Percentiles rank a stretch among this genome's conserved stretches.
Evolutionary conservation across 2,113 vertebrate genomes (phyloP).

Genomic region (Hydrochoerus hydrochaeris): DNA sequence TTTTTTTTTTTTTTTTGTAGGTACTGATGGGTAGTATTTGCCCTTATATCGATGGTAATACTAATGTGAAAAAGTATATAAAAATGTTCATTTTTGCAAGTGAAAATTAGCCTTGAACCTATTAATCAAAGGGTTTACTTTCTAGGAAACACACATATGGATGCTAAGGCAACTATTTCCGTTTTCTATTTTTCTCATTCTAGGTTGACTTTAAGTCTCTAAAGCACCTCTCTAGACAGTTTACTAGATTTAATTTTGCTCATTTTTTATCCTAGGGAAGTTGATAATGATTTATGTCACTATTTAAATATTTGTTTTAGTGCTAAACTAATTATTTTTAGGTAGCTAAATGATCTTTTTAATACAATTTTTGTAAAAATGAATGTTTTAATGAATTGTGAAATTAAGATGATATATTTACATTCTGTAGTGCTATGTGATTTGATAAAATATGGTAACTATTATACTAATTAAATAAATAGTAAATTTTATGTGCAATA

Average conservation of each 20-base stretch:
- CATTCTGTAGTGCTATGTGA: not conserved
- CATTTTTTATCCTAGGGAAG: constrained; percentile 26
- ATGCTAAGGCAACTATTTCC: constrained; percentile 36
- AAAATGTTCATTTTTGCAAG: constrained; percentile 28
- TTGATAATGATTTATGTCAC: constrained; percentile 23
- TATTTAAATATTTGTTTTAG: constrained; percentile 40
- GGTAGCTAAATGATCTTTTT: not conserved
- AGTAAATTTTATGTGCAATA: not conserved
- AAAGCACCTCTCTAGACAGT: not conserved
- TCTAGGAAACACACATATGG: not conserved
- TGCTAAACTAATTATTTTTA: constrained; percentile 34
- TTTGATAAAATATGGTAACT: not conserved
- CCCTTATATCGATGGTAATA: not conserved
- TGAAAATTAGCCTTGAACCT: not conserved
- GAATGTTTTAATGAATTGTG: constrained; percentile 28
- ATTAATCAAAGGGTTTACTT: not conserved
- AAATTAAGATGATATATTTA: not conserved
- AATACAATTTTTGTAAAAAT: constrained; percentile 8
- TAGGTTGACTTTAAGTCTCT: not conserved
- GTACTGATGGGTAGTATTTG: not conserved
- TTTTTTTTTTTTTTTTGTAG: constrained; percentile 21
- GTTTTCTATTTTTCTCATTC: constrained; percentile 33
- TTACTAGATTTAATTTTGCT: constrained; percentile 28
- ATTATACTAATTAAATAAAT: not conserved
- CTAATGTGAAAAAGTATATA: not conserved